Base-by-base conservation (phyloP, 92 coral and sea anemone species). In the Muricea muricata region DNA sequence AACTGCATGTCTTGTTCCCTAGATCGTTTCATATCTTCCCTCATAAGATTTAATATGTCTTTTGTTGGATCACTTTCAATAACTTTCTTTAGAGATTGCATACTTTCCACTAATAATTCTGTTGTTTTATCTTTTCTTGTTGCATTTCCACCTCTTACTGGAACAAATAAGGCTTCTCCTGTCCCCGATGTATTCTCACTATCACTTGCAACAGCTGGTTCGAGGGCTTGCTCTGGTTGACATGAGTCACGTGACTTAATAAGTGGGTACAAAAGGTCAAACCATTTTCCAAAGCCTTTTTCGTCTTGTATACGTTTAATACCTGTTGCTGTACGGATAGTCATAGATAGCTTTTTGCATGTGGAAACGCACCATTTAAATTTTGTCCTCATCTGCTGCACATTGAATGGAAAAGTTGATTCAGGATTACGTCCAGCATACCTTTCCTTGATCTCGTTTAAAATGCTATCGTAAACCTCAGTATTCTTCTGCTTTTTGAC, bases 401-500 rank as follows among this genome's bases (percentile, higher is more conserved):
- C 50, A 35, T 10, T 41, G 55, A 72, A 72, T 15, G 78, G 78
- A 40, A 72, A 72, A 10, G 56, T 40, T 72, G 78, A 4, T 3
- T 32, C 57, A 20, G 78, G 78, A 6, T 35, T 20, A n/a, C 42
- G 54, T 41, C 14, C 18, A 11, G 56, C 18, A 72, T 72, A 72
- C 78, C 52, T 70, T 70, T 18, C 33, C 26, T 85, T 89, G 32
- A 85, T 74, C 79, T 85, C 83, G 29, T 28, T 73, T 60, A 89
- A 84, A 69, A 89, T 68, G 54, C 39, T 82, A 24, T 67, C 63
- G 76, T 84, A 89, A 20, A 79, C 77, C 58, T 73, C 82, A 23
- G 85, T 66, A 71, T 84, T 78, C 46, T 84, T 79, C 89, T 84
- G 89, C 63, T 84, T 84, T 79, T 84, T 79, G 33, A 80, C 63